Conservation (phyloP, 2,113 vertebrate species). For the Arvicanthis niloticus region DNA sequence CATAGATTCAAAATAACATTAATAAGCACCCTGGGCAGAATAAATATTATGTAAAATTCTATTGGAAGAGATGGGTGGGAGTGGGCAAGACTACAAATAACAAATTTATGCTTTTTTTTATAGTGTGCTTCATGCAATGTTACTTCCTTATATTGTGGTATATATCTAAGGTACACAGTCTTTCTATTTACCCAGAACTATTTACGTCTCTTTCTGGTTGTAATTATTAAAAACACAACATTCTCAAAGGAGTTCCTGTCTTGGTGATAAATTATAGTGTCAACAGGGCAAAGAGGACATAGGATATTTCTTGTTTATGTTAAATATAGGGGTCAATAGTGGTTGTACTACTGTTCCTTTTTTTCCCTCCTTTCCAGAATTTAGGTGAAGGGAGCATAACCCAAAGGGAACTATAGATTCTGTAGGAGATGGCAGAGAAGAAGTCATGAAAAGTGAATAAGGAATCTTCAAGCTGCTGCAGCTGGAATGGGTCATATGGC, state of each 20-base stretch:
- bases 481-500: background rate
- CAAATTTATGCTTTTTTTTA: background rate
- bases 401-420: background rate
- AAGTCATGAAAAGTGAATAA: background rate
- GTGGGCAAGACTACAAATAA: background rate
- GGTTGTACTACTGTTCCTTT: background rate
- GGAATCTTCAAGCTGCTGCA: background rate
- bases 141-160: background rate
- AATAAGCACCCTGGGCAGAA: background rate
- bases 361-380: background rate
- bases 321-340: background rate
- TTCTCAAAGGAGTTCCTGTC: slow-evolving; percentile 21
- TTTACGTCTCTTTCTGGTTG: background rate
- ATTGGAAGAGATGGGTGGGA: background rate
- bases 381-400: background rate
- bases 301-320: background rate
- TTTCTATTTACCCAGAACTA: background rate
- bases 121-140: background rate
- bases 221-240: slow-evolving; percentile 10
- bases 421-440: background rate
- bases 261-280: slow-evolving; percentile 36
- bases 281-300: slow-evolving; percentile 12
- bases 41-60: background rate
- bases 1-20: background rate
- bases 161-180: background rate